Evolutionary conservation across 1,140 invertebrate genomes (phyloP), one percentile per base, ranked within the genome.

Genomic region (Drosophila sucinea): DNA sequence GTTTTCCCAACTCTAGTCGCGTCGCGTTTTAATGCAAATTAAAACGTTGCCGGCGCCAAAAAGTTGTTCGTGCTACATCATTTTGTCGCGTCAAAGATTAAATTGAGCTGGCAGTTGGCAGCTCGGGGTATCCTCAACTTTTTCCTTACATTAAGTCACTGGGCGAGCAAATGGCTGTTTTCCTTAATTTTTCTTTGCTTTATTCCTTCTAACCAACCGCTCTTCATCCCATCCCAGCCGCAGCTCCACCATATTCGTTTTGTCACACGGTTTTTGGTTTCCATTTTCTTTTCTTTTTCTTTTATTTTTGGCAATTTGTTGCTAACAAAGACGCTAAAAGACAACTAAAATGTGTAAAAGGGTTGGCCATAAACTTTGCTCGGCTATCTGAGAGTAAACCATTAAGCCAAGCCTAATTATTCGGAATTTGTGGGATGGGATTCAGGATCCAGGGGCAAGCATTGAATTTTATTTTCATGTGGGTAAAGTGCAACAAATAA

Each of bases 21-120:
- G 79, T 68, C 83, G 79, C 79, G 60, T 74, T 87, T 86, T 89
- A 83, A 87, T 87, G 84, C 79, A 83, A 87, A 89, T 87, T 87
- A 87, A 83, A 87, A 77, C 79, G 76, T 79, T 87, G 60, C 55
- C 55, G 79, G 64, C 76, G 65, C 76, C 83, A 67, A 71, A 87
- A 86, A 89, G 64, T 83, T 87, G 29, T 47, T 56, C 70, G 58
- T 75, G 67, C 68, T 72, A 41, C 70, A 85, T 67, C 76, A 77
- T 60, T 79, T 77, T 56, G 60, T 40, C 47, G 67, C 76, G 76
- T 68, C 69, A 87, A 73, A 77, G 79, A 82, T 87, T 86, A 79
- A 86, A 79, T 79, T 69, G 47, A 70, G 75, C 71, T 56, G 61
- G 66, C 44, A 38, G 60, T 66, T 29, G 40, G 40, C 40, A 17